phyloP scores from a whole-genome alignment of 2,888 invertebrate genomes.

The Lochmaea crataegi region DNA sequence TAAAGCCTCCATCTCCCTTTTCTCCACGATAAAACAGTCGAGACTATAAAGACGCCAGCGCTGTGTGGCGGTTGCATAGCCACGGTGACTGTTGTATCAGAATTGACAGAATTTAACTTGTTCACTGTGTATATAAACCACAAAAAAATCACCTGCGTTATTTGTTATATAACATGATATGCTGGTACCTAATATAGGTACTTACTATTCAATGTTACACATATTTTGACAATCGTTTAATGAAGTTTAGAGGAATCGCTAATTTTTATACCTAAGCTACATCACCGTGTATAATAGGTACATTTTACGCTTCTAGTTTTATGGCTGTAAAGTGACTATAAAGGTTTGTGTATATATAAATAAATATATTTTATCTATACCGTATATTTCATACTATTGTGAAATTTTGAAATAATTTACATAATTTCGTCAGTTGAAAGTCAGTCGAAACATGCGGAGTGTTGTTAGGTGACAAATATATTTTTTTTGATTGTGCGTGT shows the following conservation, averaged over 20 bases:
- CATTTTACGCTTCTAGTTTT: neutral
- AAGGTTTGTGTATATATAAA: conserved; percentile 17
- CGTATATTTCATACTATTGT: conserved; percentile 20
- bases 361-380: conserved; percentile 17
- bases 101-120: no score
- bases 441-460: neutral
- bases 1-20: no score
- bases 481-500: neutral
- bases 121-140: neutral
- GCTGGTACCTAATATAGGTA: conserved; percentile 3
- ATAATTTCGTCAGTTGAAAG: conserved; percentile 15
- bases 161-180: neutral
- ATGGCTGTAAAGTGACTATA: conserved; percentile 6
- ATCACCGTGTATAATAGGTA: conserved; percentile 6
- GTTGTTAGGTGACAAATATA: conserved; percentile 16
- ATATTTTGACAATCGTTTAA: neutral
- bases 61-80: no score
- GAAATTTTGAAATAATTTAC: conserved; percentile 20
- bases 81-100: no score
- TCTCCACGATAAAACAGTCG: no score
- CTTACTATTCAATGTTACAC: neutral
- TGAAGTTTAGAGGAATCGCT: neutral
- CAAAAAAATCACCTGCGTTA: neutral
- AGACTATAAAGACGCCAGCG: no score
- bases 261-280: neutral